Conservation (phyloP, 2,888 invertebrate species). For the Stenichneumon culpator region DNA sequence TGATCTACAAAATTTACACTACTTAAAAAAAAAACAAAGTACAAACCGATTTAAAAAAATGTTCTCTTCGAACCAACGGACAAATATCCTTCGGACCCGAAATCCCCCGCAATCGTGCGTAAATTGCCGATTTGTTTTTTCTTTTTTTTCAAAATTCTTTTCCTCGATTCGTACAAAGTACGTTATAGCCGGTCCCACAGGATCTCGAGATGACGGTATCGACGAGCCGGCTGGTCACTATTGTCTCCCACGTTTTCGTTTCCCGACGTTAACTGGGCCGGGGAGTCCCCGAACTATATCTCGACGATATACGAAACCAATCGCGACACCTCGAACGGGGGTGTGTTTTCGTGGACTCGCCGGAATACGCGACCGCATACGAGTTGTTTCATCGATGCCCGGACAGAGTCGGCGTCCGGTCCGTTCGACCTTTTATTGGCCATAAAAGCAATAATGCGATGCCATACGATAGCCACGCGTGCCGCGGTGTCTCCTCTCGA, state of each 20-base stretch:
- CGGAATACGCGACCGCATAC: constrained; percentile 29
- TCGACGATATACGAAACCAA: constrained; percentile 81
- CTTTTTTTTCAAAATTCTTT: constrained; percentile 32
- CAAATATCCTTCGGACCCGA: too few species aligned
- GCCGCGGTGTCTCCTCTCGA: constrained; percentile 68
- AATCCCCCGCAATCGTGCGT: not conserved
- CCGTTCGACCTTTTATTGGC: constrained; percentile 83
- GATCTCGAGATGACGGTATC: constrained; percentile 68
- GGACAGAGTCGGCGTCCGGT: constrained; percentile 70
- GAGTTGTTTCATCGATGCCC: constrained; percentile 63
- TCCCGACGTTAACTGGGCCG: constrained; percentile 80
- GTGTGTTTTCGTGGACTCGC: constrained; percentile 14
- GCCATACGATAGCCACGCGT: constrained; percentile 79
- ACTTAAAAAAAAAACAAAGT: not conserved
- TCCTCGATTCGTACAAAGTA: constrained; percentile 35
- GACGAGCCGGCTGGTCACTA: constrained; percentile 66
- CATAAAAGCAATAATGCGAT: constrained; percentile 85
- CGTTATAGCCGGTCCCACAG: constrained; percentile 73
- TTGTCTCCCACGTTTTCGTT: constrained; percentile 45
- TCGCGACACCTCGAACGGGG: constrained; percentile 82
- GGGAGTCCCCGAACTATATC: constrained; percentile 84
- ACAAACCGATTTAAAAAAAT: not conserved
- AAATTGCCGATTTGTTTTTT: not conserved
- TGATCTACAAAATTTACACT: not conserved
- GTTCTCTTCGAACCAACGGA: not conserved